Evolutionary conservation across 1,140 invertebrate species (phyloP).

Genomic region (Habropoda laboriosa): DNA sequence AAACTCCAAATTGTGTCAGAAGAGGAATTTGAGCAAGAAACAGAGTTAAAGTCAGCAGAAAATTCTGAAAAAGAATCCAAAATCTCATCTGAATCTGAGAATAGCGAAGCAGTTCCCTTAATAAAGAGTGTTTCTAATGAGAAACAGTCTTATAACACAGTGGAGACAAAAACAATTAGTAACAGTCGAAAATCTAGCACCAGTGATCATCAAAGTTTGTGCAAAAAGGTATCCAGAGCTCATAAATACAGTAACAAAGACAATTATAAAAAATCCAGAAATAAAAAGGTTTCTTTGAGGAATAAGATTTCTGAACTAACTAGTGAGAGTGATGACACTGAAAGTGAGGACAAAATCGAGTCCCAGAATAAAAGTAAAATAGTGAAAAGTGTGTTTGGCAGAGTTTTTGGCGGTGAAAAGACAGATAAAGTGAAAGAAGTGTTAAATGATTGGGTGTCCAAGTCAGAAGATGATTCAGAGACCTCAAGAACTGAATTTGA

Average conservation of each 20-base stretch:
- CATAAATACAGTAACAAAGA: constrained; percentile 25
- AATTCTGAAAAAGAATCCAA: constrained; percentile 14
- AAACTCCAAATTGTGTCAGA: not conserved
- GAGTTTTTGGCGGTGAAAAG: constrained; percentile 76
- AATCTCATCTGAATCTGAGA: constrained; percentile 6
- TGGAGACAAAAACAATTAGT: not conserved
- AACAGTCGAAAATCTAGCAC: not conserved
- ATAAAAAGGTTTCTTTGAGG: constrained; percentile 27
- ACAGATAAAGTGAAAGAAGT: constrained; percentile 77
- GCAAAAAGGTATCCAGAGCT: constrained; percentile 22
- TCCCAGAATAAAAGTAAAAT: constrained; percentile 76
- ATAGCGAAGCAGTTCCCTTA: not conserved
- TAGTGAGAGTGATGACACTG: constrained; percentile 69
- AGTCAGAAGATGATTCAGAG: constrained; percentile 73
- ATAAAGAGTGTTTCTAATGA: not conserved
- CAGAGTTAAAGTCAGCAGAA: not conserved
- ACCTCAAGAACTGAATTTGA: constrained; percentile 24
- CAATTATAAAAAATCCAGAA: constrained; percentile 45
- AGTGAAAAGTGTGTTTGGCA: constrained; percentile 77
- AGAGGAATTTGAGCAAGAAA: not conserved
- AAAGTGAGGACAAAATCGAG: constrained; percentile 57
- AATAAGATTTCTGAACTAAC: constrained; percentile 39
- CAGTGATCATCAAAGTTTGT: not conserved
- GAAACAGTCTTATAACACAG: not conserved
- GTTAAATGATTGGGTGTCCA: constrained; percentile 77